These are phyloP conservation scores for Dermolepida albohirtum DNA, from an alignment of 2,888 invertebrate species.

Conservation along the genomic window DNA sequence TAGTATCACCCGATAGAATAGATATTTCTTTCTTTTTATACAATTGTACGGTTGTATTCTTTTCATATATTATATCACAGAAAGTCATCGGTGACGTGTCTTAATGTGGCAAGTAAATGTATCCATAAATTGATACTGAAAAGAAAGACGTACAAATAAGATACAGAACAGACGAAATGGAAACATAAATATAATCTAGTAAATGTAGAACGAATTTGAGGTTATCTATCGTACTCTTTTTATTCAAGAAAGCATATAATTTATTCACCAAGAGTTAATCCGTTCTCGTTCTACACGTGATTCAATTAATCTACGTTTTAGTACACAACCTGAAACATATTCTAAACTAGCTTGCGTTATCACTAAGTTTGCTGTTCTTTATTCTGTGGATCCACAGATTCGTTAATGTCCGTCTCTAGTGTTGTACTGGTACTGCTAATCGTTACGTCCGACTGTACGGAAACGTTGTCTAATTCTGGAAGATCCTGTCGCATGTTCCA, in stretches of 20 bases:
- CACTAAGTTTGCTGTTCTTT: not conserved
- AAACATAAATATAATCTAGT: too few relatives aligned
- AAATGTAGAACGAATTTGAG: too few relatives aligned
- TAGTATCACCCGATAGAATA: too few relatives aligned
- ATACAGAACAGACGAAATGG: too few relatives aligned
- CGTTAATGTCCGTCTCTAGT: conserved; percentile 51
- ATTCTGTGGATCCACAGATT: not conserved
- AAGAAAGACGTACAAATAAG: not conserved
- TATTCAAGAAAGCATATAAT: too few relatives aligned
- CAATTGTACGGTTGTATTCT: not conserved
- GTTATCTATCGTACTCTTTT: too few relatives aligned
- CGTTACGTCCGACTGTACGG: conserved; percentile 48
- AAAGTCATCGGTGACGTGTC: conserved; percentile 22
- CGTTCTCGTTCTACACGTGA: too few relatives aligned
- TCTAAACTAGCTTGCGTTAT: too few relatives aligned
- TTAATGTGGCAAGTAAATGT: conserved; percentile 12
- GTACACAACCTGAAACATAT: too few relatives aligned
- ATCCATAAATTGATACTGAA: not conserved
- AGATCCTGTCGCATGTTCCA: conserved; percentile 66
- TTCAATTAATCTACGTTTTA: too few relatives aligned
- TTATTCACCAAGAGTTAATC: too few relatives aligned
- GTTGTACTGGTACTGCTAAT: conserved; percentile 57
- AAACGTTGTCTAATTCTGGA: conserved; percentile 67
- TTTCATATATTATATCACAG: conserved; percentile 25
- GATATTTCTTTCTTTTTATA: not conserved